Percentiles rank a stretch among this genome's conserved stretches.
phyloP scores from a whole-genome alignment of 2,113 vertebrate species.

The Rhinoderma darwinii region DNA sequence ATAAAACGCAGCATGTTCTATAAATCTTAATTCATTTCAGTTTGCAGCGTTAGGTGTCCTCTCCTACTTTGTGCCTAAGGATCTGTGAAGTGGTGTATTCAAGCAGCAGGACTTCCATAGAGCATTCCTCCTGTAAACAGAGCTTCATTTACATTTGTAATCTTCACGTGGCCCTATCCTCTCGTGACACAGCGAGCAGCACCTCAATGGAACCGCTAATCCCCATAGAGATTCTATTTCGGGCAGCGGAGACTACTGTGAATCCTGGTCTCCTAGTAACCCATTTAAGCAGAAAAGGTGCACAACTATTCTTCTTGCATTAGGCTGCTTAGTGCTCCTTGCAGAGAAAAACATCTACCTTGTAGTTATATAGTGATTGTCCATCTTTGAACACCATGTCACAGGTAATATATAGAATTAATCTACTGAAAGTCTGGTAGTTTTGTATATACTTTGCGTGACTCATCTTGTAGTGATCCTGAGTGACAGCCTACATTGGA shows the following conservation, averaged over 20 bases:
- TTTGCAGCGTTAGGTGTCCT: background rate
- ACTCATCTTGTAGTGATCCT: too few relatives aligned
- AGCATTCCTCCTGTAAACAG: background rate
- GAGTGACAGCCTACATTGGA: too few relatives aligned
- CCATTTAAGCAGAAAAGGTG: background rate
- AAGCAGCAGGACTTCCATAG: background rate
- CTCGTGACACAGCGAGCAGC: background rate
- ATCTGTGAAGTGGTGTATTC: background rate
- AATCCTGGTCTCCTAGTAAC: constrained; percentile 33
- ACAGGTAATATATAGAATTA: too few relatives aligned
- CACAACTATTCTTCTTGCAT: background rate
- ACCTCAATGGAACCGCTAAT: constrained; percentile 47
- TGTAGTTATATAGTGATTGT: too few relatives aligned
- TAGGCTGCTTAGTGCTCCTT: background rate
- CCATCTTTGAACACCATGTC: too few relatives aligned
- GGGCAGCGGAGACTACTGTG: background rate
- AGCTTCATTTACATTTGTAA: constrained; percentile 23
- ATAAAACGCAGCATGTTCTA: background rate
- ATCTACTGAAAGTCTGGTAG: too few relatives aligned
- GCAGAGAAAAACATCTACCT: too few relatives aligned
- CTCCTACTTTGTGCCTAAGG: background rate
- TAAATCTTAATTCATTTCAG: background rate
- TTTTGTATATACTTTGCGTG: too few relatives aligned
- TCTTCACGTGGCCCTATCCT: constrained; percentile 15
- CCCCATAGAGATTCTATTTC: constrained; percentile 48